A percentile compares a stretch with the other conserved stretches of the same genome.
phyloP scores from a whole-genome alignment of 2,113 vertebrate genomes.

The Grantiella picta region DNA sequence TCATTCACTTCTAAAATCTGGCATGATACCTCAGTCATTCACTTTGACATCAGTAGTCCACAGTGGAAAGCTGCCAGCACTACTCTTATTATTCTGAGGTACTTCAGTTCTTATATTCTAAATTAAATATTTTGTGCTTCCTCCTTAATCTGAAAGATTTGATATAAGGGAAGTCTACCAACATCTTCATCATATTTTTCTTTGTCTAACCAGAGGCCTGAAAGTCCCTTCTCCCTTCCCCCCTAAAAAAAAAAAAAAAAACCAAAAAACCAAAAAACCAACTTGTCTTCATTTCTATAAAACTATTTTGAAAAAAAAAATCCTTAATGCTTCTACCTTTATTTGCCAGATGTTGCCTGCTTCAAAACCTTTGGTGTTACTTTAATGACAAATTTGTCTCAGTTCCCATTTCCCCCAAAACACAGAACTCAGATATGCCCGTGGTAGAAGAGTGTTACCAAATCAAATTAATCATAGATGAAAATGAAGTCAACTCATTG shows the following conservation, averaged over 20 bases:
- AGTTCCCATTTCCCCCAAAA: not conserved
- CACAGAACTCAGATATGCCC: not conserved
- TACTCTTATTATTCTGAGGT: not conserved
- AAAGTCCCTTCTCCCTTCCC: not conserved
- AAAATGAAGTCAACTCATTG: slow-evolving; percentile 12
- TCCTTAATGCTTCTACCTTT: not conserved
- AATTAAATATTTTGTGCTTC: not conserved
- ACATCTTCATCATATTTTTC: not conserved
- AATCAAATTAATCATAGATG: slow-evolving; percentile 36
- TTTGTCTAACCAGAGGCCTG: not conserved
- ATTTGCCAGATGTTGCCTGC: not conserved
- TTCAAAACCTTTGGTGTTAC: not conserved
- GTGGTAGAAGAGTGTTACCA: not conserved
- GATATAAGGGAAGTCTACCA: not conserved
- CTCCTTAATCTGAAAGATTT: not conserved
- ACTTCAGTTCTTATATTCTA: not conserved
- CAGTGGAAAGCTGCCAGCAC: not conserved
- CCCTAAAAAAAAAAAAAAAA: not conserved
- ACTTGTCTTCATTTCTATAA: not conserved
- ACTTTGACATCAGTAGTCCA: not conserved
- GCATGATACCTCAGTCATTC: not conserved
- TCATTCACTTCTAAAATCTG: not conserved
- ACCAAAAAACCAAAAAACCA: too few species aligned
- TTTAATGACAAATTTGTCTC: not conserved
- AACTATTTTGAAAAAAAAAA: not conserved